phyloP scores from a whole-genome alignment of 2,888 invertebrate genomes.

The Ophion ellenae region DNA sequence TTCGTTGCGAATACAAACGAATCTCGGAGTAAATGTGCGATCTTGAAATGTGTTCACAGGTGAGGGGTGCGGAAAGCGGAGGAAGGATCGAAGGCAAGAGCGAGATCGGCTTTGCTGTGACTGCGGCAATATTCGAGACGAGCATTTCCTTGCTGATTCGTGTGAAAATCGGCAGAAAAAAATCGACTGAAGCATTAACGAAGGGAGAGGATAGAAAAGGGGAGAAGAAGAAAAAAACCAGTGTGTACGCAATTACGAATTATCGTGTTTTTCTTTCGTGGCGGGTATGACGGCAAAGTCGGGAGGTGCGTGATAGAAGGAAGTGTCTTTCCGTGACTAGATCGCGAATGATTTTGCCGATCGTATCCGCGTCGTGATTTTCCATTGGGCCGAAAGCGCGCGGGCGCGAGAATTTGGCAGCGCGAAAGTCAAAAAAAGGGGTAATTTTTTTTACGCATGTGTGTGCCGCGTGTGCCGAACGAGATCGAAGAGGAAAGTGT shows the following conservation, averaged over 20 bases:
- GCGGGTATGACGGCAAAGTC: constrained; percentile 81
- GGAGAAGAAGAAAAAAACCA: not conserved
- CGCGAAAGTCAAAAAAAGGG: constrained; percentile 1
- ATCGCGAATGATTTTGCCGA: constrained; percentile 17
- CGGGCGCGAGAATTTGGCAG: not conserved
- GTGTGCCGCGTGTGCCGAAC: constrained; percentile 11
- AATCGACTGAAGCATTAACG: constrained; percentile 7
- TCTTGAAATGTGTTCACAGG: not conserved
- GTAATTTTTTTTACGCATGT: not conserved
- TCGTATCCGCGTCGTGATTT: not conserved
- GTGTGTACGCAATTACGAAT: constrained; percentile 19
- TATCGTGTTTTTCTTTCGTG: not conserved
- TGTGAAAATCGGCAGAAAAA: constrained; percentile 16
- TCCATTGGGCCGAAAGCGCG: not conserved
- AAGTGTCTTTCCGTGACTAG: constrained; percentile 32
- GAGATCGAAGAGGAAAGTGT: constrained; percentile 14
- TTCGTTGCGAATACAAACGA: not conserved
- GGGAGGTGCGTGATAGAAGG: constrained; percentile 72
- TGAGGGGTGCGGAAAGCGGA: not conserved
- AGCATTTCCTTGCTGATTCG: constrained; percentile 8
- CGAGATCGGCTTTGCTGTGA: constrained; percentile 4
- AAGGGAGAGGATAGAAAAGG: not conserved
- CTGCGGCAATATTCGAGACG: not conserved
- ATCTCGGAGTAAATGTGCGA: not conserved
- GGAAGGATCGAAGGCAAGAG: not conserved